phyloP scores from a whole-genome alignment of 2,888 invertebrate genomes.

The Tuta absoluta region DNA sequence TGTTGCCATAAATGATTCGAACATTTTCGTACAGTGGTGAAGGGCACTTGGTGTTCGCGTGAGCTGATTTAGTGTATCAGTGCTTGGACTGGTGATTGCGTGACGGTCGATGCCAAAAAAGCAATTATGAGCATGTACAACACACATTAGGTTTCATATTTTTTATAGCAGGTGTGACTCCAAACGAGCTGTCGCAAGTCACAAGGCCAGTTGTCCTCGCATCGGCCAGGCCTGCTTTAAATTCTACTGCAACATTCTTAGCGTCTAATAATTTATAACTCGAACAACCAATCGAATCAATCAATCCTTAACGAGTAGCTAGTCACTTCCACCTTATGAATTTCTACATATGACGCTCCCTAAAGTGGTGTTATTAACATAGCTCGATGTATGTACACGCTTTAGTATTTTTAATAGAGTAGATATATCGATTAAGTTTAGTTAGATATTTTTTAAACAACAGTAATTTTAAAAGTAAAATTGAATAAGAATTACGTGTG shows the following conservation, averaged over 20 bases:
- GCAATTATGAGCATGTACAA: slow-evolving; percentile 15
- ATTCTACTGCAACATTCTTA: slow-evolving; percentile 39
- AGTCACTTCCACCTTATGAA: slow-evolving; percentile 51
- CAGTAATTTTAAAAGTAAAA: slow-evolving; percentile 37
- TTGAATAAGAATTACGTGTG: slow-evolving; percentile 35
- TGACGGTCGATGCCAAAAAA: slow-evolving; percentile 24
- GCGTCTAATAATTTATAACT: slow-evolving; percentile 40
- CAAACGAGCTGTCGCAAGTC: not conserved
- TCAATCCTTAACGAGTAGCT: slow-evolving; percentile 44
- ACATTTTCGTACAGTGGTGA: slow-evolving; percentile 18
- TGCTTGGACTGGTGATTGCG: slow-evolving; percentile 10
- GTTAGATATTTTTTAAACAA: slow-evolving; percentile 41
- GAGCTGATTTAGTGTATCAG: slow-evolving; percentile 17
- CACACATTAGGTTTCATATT: slow-evolving; percentile 22
- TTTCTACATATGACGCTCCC: slow-evolving; percentile 38
- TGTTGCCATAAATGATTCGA: slow-evolving; percentile 8
- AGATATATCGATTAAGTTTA: slow-evolving; percentile 37
- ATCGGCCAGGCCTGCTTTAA: slow-evolving; percentile 20
- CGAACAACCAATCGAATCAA: slow-evolving; percentile 38
- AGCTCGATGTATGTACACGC: slow-evolving; percentile 38
- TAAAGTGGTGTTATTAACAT: slow-evolving; percentile 33
- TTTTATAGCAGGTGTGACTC: slow-evolving; percentile 24
- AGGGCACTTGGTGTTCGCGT: slow-evolving; percentile 23
- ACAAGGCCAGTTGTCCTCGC: slow-evolving; percentile 22
- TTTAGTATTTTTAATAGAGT: slow-evolving; percentile 43